Percentiles rank a stretch among this genome's conserved stretches.
phyloP scores from a whole-genome alignment of 1,140 invertebrate genomes.

The Drosophila trapezifrons region DNA sequence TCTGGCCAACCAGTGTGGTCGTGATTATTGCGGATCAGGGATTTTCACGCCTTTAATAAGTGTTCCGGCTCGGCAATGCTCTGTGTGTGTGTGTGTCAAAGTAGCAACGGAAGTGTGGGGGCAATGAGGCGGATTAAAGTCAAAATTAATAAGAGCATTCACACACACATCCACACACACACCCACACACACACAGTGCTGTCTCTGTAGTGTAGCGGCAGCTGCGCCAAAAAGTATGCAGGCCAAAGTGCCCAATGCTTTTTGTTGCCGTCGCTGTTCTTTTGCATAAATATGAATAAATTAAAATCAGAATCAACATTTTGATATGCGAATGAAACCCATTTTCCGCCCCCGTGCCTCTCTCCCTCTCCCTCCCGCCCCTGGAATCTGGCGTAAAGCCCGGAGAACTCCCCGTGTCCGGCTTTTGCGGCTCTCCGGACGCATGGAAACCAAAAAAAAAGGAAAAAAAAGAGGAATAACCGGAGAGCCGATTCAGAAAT shows the following conservation, averaged over 20 bases:
- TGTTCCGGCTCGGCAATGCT: not conserved
- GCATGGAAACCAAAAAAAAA: slow-evolving; percentile 9
- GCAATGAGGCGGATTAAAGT: slow-evolving; percentile 60
- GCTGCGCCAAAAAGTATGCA: slow-evolving; percentile 41
- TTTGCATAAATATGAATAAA: slow-evolving; percentile 82
- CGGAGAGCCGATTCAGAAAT: slow-evolving; percentile 18
- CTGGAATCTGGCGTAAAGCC: slow-evolving; percentile 30
- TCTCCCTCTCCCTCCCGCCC: no score
- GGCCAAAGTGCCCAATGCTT: slow-evolving; percentile 25
- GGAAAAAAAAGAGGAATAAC: not conserved
- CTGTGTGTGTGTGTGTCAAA: not conserved
- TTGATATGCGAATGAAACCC: slow-evolving; percentile 69
- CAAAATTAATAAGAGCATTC: slow-evolving; percentile 55
- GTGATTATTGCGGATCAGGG: slow-evolving; percentile 1
- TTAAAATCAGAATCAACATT: slow-evolving; percentile 79
- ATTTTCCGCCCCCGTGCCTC: slow-evolving; percentile 15
- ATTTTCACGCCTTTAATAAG: slow-evolving; percentile 39
- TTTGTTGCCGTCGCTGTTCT: slow-evolving; percentile 51
- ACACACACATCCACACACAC: slow-evolving; percentile 1
- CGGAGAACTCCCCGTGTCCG: slow-evolving; percentile 18
- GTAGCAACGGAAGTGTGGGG: slow-evolving; percentile 19
- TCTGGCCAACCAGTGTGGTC: not conserved
- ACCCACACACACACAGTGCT: not conserved
- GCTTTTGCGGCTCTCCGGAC: slow-evolving; percentile 34
- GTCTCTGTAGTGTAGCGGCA: not conserved